Evolutionary conservation across 30 jellyfish, hydroid and myxozoan genomes (phyloP), one percentile per base, ranked within the genome.

Genomic region (Phacellophora camtschatica): DNA sequence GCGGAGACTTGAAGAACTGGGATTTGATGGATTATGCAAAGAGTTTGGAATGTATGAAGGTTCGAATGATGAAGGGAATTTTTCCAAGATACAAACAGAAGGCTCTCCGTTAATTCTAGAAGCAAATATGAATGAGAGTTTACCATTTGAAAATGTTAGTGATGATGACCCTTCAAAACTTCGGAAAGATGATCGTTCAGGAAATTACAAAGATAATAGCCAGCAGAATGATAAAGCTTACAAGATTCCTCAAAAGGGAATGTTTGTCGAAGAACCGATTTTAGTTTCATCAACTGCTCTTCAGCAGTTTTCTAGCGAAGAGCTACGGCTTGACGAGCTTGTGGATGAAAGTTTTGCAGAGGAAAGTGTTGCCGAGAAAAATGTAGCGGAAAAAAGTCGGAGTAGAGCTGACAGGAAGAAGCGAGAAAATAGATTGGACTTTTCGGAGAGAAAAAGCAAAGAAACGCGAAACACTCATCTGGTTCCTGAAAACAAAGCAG

Each of bases 21-120:
- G 94, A 41, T 69, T 82, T 43, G 94, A 82, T 69, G 94, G 81
- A 18, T 55, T 82, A 43, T 42, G 65, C 54, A 57, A 31, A 29
- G 94, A 82, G 50, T 53, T 68, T 56, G 94, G 86, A 13, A 13
- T 67, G 25, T 29, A 34, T 41, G 61, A 37, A 3, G 25, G 24
- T 12, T 46, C 71, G 11, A 66, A 55, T 1, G n/a, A 30, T 25
- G 53, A 66, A 20, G 5, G 58, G n/a, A 30, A 39, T 5, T 37
- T 24, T 1, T 18, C 23, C 2, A 25, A 4, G 16, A 20, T 32
- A 12, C 51, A 12, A 18, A 82, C 39, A 7, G 74, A 61, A 6
- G 89, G 24, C 11, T 18, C 46, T 4, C 62, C 46, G 5, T 10
- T 19, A 18, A 18, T 39, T 16, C 24, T 25, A 19, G 74, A 22